These are phyloP conservation scores for Rhizoglyphus robini DNA, from an alignment of 1,140 invertebrate species.

Conservation along the genomic window DNA sequence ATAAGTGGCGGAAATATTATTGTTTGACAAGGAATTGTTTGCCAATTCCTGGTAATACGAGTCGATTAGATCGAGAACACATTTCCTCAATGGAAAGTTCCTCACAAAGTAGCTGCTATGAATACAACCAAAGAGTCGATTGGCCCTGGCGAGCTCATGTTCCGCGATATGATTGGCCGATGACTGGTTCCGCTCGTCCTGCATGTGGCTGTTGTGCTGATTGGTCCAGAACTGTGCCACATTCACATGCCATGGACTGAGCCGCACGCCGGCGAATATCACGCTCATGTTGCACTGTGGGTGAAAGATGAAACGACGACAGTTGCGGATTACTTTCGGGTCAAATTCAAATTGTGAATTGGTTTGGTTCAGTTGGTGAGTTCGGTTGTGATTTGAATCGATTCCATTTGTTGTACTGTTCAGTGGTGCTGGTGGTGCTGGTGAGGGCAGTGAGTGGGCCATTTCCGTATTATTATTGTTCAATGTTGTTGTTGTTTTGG, in stretches of 20 bases:
- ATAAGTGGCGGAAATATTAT: too few species aligned
- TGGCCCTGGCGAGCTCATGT: neutral
- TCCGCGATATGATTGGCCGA: too few species aligned
- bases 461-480: too few species aligned
- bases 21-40: too few species aligned
- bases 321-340: neutral
- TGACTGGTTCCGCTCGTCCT: too few species aligned
- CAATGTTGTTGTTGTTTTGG: neutral
- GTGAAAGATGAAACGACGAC: neutral
- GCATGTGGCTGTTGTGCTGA: neutral
- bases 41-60: too few species aligned
- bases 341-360: neutral
- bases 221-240: neutral
- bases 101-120: neutral
- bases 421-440: too few species aligned
- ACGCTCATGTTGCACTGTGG: neutral
- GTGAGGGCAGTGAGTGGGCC: too few species aligned
- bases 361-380: too few species aligned
- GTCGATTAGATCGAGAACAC: neutral
- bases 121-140: neutral
- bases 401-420: neutral
- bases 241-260: neutral
- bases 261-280: neutral
- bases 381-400: neutral
- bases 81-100: neutral